phyloP scores from a whole-genome alignment of 2,888 invertebrate species.

The Mesoligia furuncula region DNA sequence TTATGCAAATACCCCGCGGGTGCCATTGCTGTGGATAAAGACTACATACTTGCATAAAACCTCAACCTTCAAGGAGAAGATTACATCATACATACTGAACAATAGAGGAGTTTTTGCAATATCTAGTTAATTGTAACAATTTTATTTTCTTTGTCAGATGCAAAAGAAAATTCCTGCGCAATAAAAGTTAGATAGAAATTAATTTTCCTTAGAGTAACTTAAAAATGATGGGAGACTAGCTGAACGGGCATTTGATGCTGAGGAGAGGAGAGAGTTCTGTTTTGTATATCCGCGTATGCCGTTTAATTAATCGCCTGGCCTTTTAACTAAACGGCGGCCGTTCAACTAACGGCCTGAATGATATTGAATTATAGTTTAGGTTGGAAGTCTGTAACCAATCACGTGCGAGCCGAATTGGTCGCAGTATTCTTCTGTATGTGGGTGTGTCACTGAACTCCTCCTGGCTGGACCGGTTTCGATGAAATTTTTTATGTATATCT shows the following conservation, averaged over 20 bases:
- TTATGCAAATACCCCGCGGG: too few relatives aligned
- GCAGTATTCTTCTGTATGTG: too few relatives aligned
- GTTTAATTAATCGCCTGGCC: too few relatives aligned
- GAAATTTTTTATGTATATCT: too few relatives aligned
- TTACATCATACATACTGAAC: slow-evolving; percentile 29
- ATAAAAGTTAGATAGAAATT: background rate
- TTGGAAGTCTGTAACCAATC: too few relatives aligned
- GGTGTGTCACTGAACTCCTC: too few relatives aligned
- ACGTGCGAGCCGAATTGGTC: too few relatives aligned
- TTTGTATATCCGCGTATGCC: too few relatives aligned
- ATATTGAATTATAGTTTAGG: too few relatives aligned
- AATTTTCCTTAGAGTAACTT: background rate
- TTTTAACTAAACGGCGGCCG: too few relatives aligned
- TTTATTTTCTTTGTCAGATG: slow-evolving; percentile 38
- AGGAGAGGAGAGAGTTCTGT: background rate
- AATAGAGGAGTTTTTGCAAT: slow-evolving; percentile 43
- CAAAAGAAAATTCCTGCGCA: background rate
- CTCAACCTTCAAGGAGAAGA: slow-evolving; percentile 12
- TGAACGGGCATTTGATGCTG: background rate
- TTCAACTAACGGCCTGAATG: too few relatives aligned
- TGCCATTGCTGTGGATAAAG: background rate
- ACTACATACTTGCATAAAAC: slow-evolving; percentile 4
- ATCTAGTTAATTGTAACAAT: slow-evolving; percentile 7
- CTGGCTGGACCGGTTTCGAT: too few relatives aligned
- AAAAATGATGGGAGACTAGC: background rate